Conservation (phyloP, 2,113 vertebrate species). For the Hydropotes inermis region DNA sequence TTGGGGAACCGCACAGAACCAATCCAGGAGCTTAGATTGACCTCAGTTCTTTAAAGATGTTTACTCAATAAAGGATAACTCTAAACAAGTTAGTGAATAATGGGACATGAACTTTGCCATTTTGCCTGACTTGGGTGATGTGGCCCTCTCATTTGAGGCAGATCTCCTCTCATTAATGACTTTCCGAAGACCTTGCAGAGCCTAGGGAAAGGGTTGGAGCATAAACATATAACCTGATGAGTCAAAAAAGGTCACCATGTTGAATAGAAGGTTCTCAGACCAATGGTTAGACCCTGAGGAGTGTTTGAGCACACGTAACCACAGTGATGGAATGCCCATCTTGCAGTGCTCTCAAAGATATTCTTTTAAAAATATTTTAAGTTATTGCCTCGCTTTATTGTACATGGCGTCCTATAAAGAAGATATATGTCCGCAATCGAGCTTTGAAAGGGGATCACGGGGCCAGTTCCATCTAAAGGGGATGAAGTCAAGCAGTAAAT, state of each 20-base stretch:
- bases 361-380: conserved; percentile 67
- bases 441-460: conserved; percentile 82
- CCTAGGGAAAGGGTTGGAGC: background rate
- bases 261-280: conserved; percentile 66
- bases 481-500: conserved; percentile 89
- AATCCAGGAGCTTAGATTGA: conserved; percentile 54
- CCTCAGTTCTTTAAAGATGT: conserved; percentile 56
- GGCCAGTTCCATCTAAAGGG: conserved; percentile 84
- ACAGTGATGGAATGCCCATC: conserved; percentile 83
- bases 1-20: background rate
- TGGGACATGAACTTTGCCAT: conserved; percentile 50
- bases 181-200: conserved; percentile 34
- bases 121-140: conserved; percentile 63
- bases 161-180: conserved; percentile 11
- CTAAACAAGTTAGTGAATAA: conserved; percentile 73
- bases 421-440: conserved; percentile 83
- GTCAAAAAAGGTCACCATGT: conserved; percentile 59
- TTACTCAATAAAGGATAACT: conserved; percentile 57
- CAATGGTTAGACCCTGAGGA: conserved; percentile 76
- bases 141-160: conserved; percentile 58
- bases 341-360: conserved; percentile 79
- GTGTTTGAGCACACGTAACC: conserved; percentile 82
- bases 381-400: conserved; percentile 83
- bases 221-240: conserved; percentile 74
- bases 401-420: conserved; percentile 86